Percentiles rank a stretch among this genome's conserved stretches.
phyloP scores from a whole-genome alignment of 2,113 vertebrate genomes.

The Actenoides hombroni region DNA sequence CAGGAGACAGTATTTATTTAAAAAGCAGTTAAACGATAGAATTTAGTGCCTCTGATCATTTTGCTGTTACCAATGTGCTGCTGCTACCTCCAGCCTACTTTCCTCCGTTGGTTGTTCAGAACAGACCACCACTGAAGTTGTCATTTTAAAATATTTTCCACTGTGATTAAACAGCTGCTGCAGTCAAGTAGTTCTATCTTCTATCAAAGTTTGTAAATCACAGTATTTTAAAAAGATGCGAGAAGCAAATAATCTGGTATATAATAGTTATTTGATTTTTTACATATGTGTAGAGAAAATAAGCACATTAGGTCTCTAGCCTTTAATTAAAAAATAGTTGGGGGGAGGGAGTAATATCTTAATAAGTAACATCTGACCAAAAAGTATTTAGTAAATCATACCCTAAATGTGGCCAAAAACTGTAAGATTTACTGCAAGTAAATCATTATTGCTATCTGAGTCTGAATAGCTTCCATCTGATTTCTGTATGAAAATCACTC shows the following conservation, averaged over 20 bases:
- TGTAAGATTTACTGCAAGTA: conserved; percentile 66
- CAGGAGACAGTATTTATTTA: neutral
- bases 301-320: conserved; percentile 62
- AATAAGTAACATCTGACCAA: conserved; percentile 73
- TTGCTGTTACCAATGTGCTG: neutral
- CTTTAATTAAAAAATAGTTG: conserved; percentile 75
- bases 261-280: conserved; percentile 67
- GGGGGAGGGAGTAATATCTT: conserved; percentile 51
- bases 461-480: conserved; percentile 82
- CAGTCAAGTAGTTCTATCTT: conserved; percentile 8
- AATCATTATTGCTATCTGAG: conserved; percentile 79
- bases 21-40: neutral
- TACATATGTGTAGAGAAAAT: conserved; percentile 63
- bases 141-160: conserved; percentile 9
- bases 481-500: conserved; percentile 71
- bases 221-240: neutral
- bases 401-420: conserved; percentile 63
- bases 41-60: neutral
- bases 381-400: conserved; percentile 48
- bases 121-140: conserved; percentile 42
- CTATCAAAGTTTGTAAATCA: conserved; percentile 25
- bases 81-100: neutral
- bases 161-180: conserved; percentile 39
- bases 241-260: conserved; percentile 18
- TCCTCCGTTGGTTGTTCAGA: neutral